phyloP scores from a whole-genome alignment of 2,888 invertebrate species.

The Spodoptera picta region DNA sequence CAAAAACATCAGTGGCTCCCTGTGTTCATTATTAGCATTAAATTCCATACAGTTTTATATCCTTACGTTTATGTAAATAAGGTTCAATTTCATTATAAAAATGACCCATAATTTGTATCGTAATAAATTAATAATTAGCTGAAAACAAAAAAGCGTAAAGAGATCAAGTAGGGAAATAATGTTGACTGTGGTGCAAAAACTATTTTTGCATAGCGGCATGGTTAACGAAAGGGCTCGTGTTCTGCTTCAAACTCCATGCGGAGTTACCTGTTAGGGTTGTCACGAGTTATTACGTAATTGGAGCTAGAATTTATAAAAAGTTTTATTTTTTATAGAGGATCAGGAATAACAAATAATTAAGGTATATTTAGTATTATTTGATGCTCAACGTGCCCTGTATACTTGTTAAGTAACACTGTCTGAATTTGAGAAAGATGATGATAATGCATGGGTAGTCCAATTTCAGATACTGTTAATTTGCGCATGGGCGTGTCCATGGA shows the following conservation, averaged over 20 bases:
- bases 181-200: conserved; percentile 55
- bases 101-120: conserved; percentile 28
- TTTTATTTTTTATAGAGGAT: too few relatives aligned
- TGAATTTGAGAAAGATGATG: too few relatives aligned
- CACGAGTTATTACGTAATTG: neutral
- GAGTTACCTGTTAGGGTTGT: conserved; percentile 60
- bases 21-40: too few relatives aligned
- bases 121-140: conserved; percentile 40
- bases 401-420: too few relatives aligned
- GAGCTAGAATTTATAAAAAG: too few relatives aligned
- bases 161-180: conserved; percentile 58
- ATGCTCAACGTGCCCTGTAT: too few relatives aligned
- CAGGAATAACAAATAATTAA: too few relatives aligned
- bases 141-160: conserved; percentile 44
- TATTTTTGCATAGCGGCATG: conserved; percentile 65
- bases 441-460: too few relatives aligned
- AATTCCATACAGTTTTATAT: neutral
- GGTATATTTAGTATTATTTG: too few relatives aligned
- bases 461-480: too few relatives aligned
- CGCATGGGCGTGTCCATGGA: too few relatives aligned
- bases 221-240: conserved; percentile 75
- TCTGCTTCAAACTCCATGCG: conserved; percentile 66
- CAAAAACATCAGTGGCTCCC: too few relatives aligned
- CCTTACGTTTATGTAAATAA: conserved; percentile 1
- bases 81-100: conserved; percentile 27